Evolutionary conservation across 2,888 invertebrate species (phyloP), one percentile per base, ranked within the genome.

Genomic region (Volucella inflata): DNA sequence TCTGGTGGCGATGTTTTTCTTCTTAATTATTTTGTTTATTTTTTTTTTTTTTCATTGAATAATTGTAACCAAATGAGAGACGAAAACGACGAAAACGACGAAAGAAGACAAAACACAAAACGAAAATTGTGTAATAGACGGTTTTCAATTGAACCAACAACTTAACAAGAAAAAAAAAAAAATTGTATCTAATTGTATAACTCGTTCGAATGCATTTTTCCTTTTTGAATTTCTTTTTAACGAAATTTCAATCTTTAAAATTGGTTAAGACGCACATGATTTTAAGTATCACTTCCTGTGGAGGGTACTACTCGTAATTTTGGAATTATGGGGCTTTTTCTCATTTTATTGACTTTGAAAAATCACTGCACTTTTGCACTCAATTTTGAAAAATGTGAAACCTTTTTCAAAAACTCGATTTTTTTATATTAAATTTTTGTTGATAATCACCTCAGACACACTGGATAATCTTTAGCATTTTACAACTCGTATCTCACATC

Each of bases 41-140:
- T 46, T 11, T 77, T 53, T 57, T 48, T 12, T 70, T 46, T 74
- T 80, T 85, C 76, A 85, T 85, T 81, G 77, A 85, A 85, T 77
- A 81, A 81, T 85, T 85, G 67, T 72, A 68, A 81, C 55, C 57
- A 62, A 76, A 72, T 53, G 68, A 75, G 42, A 70, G 38, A 48
- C 50, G 36, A 75, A 21, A 21, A 59, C 60, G 17, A 74, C 46
- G 51, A 64, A 14, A 12, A 68, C 46, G 72, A 62, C 10, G n/a
- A 53, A 50, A 50, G 59, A 68, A 70, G 71, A 67, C 62, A 81
- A 51, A 80, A 75, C 75, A 79, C 72, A 72, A 76, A 81, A 70
- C 55, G 64, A 81, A 65, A 81, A 81, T 85, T 85, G 85, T 85
- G 85, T 85, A 85, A 85, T 67, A 79, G 80, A 71, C 62, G 40